phyloP scores from a whole-genome alignment of 2,797 vertebrate species.

The Catharus ustulatus region DNA sequence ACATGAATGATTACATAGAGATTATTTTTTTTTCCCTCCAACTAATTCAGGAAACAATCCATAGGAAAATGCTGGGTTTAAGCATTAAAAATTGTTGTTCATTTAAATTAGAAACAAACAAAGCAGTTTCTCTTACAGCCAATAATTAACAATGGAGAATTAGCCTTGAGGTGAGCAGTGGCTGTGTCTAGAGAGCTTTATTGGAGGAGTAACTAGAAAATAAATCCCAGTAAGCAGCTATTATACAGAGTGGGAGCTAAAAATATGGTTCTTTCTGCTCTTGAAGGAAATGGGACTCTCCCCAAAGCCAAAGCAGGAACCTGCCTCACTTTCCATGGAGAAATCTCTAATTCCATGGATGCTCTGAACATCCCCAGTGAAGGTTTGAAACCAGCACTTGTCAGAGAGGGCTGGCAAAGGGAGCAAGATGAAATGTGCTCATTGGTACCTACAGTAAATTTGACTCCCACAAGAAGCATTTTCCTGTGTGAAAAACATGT shows the following conservation, averaged over 20 bases:
- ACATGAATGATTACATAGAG: constrained; percentile 12
- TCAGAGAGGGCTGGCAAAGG: background rate
- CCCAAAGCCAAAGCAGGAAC: background rate
- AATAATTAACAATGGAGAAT: constrained; percentile 14
- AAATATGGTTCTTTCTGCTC: background rate
- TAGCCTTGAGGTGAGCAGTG: constrained; percentile 33
- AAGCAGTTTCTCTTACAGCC: background rate
- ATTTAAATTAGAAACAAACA: constrained; percentile 25
- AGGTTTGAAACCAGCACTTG: background rate
- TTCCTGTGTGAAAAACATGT: background rate
- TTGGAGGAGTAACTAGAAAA: background rate
- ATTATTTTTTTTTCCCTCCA: background rate
- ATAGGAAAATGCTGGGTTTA: background rate
- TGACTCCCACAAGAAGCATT: background rate
- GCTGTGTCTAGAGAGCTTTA: background rate
- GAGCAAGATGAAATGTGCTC: background rate
- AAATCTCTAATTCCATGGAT: background rate
- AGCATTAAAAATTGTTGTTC: background rate
- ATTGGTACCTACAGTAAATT: background rate
- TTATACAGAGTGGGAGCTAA: background rate
- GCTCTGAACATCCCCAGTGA: background rate
- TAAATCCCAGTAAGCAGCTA: background rate
- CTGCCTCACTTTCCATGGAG: fast-evolving
- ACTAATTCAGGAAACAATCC: constrained; percentile 11
- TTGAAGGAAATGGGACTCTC: background rate